Conservation (phyloP, 1,140 invertebrate species). For the Hylaeus volcanicus region DNA sequence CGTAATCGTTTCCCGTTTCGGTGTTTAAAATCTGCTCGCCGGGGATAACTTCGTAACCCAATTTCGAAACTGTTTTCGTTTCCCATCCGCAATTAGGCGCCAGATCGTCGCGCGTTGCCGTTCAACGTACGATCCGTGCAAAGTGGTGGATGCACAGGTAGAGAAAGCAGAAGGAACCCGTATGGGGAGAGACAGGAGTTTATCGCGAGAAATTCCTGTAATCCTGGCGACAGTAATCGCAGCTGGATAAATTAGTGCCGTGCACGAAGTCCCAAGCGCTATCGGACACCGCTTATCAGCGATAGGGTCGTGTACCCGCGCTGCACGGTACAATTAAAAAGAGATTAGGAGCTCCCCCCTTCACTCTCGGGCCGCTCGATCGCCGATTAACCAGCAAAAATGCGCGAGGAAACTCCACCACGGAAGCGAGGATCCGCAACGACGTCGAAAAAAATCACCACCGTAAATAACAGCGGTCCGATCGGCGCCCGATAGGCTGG, state of each 20-base stretch:
- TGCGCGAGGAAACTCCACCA: neutral
- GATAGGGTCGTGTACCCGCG: constrained; percentile 10
- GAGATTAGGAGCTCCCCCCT: constrained; percentile 30
- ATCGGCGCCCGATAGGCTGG: constrained; percentile 17
- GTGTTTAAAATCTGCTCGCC: neutral
- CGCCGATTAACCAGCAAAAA: constrained; percentile 26
- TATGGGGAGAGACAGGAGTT: neutral
- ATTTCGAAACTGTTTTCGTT: neutral
- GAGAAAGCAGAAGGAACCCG: neutral
- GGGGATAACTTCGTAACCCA: neutral
- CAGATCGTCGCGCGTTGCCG: no score
- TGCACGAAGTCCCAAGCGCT: constrained; percentile 22
- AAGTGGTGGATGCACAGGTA: no score
- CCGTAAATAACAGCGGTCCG: neutral
- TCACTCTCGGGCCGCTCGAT: neutral
- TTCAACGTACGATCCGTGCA: no score
- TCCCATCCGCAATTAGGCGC: neutral
- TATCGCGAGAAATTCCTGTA: constrained; percentile 44
- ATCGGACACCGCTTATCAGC: constrained; percentile 42
- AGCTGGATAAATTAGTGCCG: constrained; percentile 31
- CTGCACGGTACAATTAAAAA: constrained; percentile 44
- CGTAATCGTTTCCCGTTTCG: neutral
- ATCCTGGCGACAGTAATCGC: constrained; percentile 43
- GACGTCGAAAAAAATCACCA: neutral
- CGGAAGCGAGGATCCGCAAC: neutral